A percentile compares a stretch with the other conserved stretches of the same genome.
phyloP scores from a whole-genome alignment of 2,888 invertebrate genomes.

The Chymomyza fuscimana region DNA sequence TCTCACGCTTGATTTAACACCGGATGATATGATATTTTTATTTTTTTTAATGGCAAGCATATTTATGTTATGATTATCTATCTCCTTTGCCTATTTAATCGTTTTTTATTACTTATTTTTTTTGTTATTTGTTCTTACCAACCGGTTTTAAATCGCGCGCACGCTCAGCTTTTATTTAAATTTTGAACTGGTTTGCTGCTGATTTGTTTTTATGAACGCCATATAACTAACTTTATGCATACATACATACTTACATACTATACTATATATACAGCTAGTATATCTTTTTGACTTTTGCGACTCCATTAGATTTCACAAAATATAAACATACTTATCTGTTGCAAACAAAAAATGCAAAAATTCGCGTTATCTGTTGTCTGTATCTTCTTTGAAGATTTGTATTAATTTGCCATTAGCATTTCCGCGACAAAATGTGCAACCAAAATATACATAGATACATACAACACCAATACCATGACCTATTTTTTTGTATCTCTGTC shows the following conservation, averaged over 20 bases:
- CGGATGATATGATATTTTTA: conserved; percentile 64
- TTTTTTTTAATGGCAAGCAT: conserved; percentile 68
- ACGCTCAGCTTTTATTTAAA: conserved; percentile 69
- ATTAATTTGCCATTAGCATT: conserved; percentile 39
- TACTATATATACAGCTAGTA: conserved; percentile 27
- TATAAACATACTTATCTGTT: not conserved
- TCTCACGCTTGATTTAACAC: conserved; percentile 69
- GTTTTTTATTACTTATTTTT: conserved; percentile 30
- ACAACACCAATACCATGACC: conserved; percentile 32
- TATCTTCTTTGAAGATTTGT: not conserved
- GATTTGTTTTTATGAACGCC: conserved; percentile 56
- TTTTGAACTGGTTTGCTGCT: conserved; percentile 70
- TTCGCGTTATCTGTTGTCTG: not conserved
- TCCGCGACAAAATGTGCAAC: conserved; percentile 33
- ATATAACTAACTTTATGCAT: conserved; percentile 23
- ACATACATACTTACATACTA: not conserved
- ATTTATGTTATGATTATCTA: conserved; percentile 49
- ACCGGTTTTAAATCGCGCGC: conserved; percentile 65
- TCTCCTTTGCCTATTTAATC: conserved; percentile 32
- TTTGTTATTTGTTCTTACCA: conserved; percentile 32
- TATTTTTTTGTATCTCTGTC: conserved; percentile 14
- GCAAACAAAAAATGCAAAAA: not conserved
- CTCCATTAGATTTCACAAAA: conserved; percentile 9
- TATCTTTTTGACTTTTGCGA: conserved; percentile 7
- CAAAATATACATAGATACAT: not conserved